Base-by-base conservation (phyloP, 2,113 vertebrate genomes). In the Cathartes aura region DNA sequence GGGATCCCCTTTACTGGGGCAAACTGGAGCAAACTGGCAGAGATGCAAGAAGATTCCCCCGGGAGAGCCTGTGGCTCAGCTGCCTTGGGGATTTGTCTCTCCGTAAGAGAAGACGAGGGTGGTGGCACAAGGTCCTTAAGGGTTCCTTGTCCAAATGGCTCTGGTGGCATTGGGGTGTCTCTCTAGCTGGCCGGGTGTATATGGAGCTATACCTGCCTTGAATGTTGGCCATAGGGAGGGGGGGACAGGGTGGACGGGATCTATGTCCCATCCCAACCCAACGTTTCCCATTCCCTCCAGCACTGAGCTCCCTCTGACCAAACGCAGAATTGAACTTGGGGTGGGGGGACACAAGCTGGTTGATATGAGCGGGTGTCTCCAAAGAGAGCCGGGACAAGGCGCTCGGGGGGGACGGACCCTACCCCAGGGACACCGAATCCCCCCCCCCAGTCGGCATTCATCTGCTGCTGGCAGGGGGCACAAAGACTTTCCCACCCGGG, bases 321-420 rank as follows among this genome's bases (percentile, higher is more conserved):
- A 53, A 36, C 0, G 0, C 5, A 21, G 59, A 0, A 0, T 8
- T 4, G 21, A 36, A 23, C 29, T 8, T 5, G 16, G 53, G 40
- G 11, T 12, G 24, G 47, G 45, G 52, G 4, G 5, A 30, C 29
- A 12, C 32, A 11, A 8, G 15, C 4, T 67, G 70, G 6, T 6
- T 36, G 38, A 18, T 26, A 8, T 0, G 23, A 73, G 64, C 0
- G 0, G 34, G 12, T 30, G 52, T 40, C 73, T 58, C 82, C 58
- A 58, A 2, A 58, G 19, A 34, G 13, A 91, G 29, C 40, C 71
- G 36, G 47, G 47, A 85, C 0, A 0, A 26, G 68, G 32, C 4
- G 30, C 45, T 19, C 1, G 1, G 11, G 7, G 6, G 7, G 2
- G 8, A 4, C 5, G 5, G 1, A 53, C 12, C 15, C 50, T 87